Evolutionary conservation across 2,113 vertebrate genomes (phyloP).

Genomic region (Atrichornis clamosus): DNA sequence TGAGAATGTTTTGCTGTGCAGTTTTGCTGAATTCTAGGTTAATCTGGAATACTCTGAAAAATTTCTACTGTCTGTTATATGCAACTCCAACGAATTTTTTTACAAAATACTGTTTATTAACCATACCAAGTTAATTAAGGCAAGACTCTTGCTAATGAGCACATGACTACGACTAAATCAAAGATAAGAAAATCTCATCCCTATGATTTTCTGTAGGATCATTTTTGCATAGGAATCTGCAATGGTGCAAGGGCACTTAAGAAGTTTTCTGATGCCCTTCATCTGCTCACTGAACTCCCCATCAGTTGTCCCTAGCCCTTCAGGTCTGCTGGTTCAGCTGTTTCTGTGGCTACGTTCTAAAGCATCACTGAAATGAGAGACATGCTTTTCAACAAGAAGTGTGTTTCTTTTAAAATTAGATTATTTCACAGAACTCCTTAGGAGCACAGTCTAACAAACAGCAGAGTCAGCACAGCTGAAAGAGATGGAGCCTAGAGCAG

Average conservation of each 20-base stretch:
- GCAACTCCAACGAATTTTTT: not conserved
- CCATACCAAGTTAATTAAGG: not conserved
- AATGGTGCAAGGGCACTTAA: not conserved
- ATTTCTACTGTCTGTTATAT: not conserved
- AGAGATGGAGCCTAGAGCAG: not conserved
- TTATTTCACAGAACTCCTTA: not conserved
- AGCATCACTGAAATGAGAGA: not conserved
- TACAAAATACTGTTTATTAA: not conserved
- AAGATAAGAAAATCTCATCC: not conserved
- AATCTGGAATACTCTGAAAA: not conserved
- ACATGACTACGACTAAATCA: not conserved
- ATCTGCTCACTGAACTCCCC: not conserved
- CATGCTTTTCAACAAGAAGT: not conserved
- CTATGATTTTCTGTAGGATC: not conserved
- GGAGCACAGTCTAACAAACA: not conserved
- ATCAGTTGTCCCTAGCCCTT: not conserved
- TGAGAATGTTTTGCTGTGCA: not conserved
- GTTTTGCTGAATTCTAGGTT: not conserved
- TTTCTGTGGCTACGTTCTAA: not conserved
- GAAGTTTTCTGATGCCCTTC: not conserved
- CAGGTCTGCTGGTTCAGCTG: not conserved
- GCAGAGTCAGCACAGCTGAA: not conserved
- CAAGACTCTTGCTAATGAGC: not conserved
- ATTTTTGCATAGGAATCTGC: not conserved
- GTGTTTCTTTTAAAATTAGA: conserved; percentile 9